Conservation (phyloP, 92 coral and sea anemone genomes). For the Zoanthus sansibaricus region DNA sequence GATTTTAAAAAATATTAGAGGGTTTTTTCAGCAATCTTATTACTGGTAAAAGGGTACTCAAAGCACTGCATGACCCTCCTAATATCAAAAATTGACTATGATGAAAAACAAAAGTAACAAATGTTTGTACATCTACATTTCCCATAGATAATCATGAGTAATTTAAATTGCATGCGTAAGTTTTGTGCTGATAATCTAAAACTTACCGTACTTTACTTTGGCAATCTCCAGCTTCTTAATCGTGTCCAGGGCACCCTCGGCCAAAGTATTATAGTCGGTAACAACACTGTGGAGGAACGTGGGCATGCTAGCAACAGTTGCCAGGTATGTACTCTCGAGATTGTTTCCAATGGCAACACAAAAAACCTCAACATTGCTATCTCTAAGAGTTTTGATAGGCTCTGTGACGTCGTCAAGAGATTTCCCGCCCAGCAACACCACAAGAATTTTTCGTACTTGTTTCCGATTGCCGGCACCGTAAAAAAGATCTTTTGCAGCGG, state of each 20-base stretch:
- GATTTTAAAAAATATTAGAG: too few species aligned
- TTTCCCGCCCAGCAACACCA: constrained; percentile 73
- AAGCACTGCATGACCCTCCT: too few species aligned
- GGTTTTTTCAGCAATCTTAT: too few species aligned
- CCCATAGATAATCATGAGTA: neutral
- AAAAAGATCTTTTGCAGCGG: constrained; percentile 68
- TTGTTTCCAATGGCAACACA: constrained; percentile 67
- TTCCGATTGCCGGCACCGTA: constrained; percentile 72
- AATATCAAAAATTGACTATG: too few species aligned
- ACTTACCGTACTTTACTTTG: constrained; percentile 76
- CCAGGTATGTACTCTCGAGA: constrained; percentile 36
- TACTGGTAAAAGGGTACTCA: too few species aligned
- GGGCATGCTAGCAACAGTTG: constrained; percentile 69
- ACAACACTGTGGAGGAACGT: constrained; percentile 56
- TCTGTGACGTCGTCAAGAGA: constrained; percentile 75
- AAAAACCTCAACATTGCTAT: constrained; percentile 74
- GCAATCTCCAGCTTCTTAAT: constrained; percentile 76
- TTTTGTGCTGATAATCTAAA: neutral
- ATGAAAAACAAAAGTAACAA: too few species aligned
- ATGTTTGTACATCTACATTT: neutral
- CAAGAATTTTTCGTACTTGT: constrained; percentile 68
- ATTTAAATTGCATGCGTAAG: too few species aligned
- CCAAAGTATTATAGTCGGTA: constrained; percentile 25
- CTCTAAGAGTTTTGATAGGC: constrained; percentile 64
- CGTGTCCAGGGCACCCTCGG: constrained; percentile 64